These are phyloP conservation scores for Diglossa brunneiventris DNA, from an alignment of 2,113 vertebrate genomes.

Conservation along the genomic window DNA sequence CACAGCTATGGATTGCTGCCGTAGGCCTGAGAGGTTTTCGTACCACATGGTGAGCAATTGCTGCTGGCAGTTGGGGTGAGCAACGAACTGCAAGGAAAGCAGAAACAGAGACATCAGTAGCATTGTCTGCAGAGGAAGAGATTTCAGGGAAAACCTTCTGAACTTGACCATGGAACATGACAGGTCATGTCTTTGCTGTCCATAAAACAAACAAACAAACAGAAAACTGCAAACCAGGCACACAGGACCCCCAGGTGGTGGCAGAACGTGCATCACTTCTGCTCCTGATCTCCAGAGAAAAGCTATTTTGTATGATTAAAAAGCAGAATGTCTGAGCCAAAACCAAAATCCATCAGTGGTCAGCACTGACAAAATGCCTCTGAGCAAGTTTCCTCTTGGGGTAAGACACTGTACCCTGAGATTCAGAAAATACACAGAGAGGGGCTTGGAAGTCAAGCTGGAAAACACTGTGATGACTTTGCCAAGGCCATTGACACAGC, in stretches of 20 bases:
- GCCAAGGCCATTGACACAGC: not conserved
- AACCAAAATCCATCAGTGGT: not conserved
- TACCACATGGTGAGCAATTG: slow-evolving; percentile 98
- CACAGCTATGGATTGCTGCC: slow-evolving; percentile 94
- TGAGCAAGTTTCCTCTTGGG: not conserved
- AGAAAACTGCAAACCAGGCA: not conserved
- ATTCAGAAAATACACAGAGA: not conserved
- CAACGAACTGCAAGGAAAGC: slow-evolving; percentile 85
- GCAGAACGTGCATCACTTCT: not conserved
- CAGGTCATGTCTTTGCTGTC: not conserved
- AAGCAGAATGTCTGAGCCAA: not conserved
- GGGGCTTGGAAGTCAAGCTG: not conserved
- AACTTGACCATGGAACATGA: not conserved
- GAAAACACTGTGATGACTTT: not conserved
- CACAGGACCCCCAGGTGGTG: not conserved
- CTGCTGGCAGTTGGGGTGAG: slow-evolving; percentile 98
- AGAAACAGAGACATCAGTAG: not conserved
- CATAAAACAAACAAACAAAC: not conserved
- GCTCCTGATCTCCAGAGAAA: not conserved
- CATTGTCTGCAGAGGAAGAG: not conserved
- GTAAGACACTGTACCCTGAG: not conserved
- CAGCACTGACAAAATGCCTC: not conserved
- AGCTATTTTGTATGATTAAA: not conserved
- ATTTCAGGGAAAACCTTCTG: not conserved
- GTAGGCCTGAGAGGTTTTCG: slow-evolving; percentile 91